Evolutionary conservation across 2,888 invertebrate species (phyloP), one percentile per base, ranked within the genome.

Genomic region (Lissonota sp.): DNA sequence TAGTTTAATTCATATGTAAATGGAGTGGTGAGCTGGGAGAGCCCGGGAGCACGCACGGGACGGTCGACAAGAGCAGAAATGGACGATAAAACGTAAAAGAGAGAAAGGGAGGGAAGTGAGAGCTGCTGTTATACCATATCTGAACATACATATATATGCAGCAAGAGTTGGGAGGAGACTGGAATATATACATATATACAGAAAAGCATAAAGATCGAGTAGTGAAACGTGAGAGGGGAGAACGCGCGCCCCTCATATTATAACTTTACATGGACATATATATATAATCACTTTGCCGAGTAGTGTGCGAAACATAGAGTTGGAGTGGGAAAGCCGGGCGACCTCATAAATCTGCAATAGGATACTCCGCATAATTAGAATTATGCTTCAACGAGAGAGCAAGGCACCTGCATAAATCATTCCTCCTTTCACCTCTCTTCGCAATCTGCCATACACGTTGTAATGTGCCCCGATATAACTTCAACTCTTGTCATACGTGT

Each of bases 1-100:
- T 90, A 89, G 90, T 90, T 90, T 89, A 89, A 90, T 90, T 90
- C 90, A 88, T 90, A 90, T 90, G 90, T 88, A 90, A 90, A 90
- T 90, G 87, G 86, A 86, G 86, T 86, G 86, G 87, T 83, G 85
- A 85, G 79, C 70, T 73, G 77, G 81, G 87, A 26, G 26, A 26
- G 84, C 79, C 84, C 78, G 82, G 82, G 78, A 79, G 83, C 83
- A 78, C 84, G 72, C 73, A 72, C 66, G 76, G 80, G 58, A 63
- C 77, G 78, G 5, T 63, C 69, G 76, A 76, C 84, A 74, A 83
- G 86, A 80, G 82, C 84, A 83, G 70, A 71, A 64, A 76, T 60
- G 51, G 58, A 46, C 10, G 78, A 73, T 42, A 57, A 51, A 44
- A 80, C 70, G 74, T 26, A 26, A 26, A 26, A 26, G 26, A 26